Conservation (phyloP, 2,888 invertebrate genomes). For the Plemyria rubiginata region DNA sequence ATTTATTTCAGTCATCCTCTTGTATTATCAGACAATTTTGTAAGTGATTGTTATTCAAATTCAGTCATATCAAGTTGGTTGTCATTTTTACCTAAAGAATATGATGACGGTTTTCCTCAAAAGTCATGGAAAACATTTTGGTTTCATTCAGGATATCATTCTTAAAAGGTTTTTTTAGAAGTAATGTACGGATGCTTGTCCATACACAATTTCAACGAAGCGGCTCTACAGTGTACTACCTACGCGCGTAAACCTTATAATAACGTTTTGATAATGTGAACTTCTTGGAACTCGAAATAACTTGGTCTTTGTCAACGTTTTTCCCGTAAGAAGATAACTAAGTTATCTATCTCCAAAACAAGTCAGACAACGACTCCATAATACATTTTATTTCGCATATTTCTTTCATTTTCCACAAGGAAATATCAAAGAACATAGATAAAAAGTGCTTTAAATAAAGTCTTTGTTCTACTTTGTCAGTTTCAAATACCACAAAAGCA, state of each 20-base stretch:
- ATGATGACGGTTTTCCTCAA: too few relatives aligned
- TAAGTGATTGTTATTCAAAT: too few relatives aligned
- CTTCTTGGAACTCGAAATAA: background rate
- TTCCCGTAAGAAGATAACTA: background rate
- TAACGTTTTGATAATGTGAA: background rate
- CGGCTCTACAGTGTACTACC: background rate
- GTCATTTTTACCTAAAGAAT: too few relatives aligned
- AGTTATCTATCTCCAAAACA: background rate
- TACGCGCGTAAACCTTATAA: too few relatives aligned
- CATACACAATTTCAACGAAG: background rate
- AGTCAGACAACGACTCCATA: background rate
- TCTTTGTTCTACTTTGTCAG: conserved; percentile 15
- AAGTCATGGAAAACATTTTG: too few relatives aligned
- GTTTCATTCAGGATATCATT: too few relatives aligned
- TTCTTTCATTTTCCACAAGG: conserved; percentile 2
- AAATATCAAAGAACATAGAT: conserved; percentile 16
- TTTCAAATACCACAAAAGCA: conserved; percentile 48
- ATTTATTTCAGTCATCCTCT: too few relatives aligned
- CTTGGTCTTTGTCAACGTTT: background rate
- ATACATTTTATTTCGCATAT: background rate
- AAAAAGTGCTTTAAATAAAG: conserved; percentile 25
- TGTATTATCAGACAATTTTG: too few relatives aligned
- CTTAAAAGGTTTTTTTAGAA: too few relatives aligned
- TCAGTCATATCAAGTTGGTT: too few relatives aligned
- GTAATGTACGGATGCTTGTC: background rate